phyloP scores from a whole-genome alignment of 2,888 invertebrate species.

The Pachydiplax longipennis region DNA sequence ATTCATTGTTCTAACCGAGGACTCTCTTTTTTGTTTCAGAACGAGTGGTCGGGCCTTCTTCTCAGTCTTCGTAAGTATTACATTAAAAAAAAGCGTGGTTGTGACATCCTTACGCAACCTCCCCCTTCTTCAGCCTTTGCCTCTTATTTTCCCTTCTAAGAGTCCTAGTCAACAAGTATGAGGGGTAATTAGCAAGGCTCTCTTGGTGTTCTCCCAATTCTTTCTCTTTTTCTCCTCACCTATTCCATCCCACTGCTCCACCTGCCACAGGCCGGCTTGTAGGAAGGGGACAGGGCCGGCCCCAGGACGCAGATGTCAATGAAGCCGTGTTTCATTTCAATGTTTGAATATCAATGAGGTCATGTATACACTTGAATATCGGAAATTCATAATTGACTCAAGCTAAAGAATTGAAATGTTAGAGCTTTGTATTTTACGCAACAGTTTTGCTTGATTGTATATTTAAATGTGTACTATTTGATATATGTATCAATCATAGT shows the following conservation, averaged over 20 bases:
- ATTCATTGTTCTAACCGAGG: neutral
- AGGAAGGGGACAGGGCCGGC: no score
- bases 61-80: slow-evolving; percentile 35
- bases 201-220: neutral
- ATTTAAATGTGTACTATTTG: no score
- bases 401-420: no score
- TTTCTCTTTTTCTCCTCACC: neutral
- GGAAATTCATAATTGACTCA: no score
- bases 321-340: no score
- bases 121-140: neutral
- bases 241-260: neutral
- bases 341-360: no score
- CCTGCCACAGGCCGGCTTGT: no score
- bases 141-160: neutral
- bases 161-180: neutral
- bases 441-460: no score
- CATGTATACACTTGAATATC: no score
- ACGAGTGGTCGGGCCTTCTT: slow-evolving; percentile 24
- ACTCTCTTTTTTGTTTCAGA: slow-evolving; percentile 7
- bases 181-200: neutral
- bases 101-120: neutral
- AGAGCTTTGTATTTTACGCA: no score
- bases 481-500: no score
- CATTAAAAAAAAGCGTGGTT: neutral
- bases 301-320: no score